These are phyloP conservation scores for Bambusicola thoracicus DNA, from an alignment of 2,113 vertebrate genomes.

Conservation along the genomic window DNA sequence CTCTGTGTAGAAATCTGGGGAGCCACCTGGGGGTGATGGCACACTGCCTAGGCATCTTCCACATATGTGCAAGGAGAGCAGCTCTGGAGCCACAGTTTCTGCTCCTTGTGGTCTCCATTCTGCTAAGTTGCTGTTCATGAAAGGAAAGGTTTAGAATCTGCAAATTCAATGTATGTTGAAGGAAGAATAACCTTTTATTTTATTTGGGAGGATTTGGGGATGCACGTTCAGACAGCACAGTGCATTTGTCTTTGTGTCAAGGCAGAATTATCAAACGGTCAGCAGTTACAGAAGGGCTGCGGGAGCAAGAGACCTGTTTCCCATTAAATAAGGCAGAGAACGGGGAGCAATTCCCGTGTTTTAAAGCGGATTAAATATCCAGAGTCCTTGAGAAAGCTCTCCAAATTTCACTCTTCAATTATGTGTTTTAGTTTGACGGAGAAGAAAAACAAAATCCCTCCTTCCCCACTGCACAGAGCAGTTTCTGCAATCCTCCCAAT, in stretches of 20 bases:
- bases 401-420: not conserved
- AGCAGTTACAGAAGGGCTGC: not conserved
- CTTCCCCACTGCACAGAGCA: not conserved
- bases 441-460: not conserved
- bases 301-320: not conserved
- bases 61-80: not conserved
- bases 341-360: not conserved
- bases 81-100: not conserved
- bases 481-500: not conserved
- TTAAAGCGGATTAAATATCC: not conserved
- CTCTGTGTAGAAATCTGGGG: not conserved
- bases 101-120: not conserved
- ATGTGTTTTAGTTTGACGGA: not conserved
- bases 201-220: not conserved
- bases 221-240: not conserved
- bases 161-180: not conserved
- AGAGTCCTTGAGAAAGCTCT: not conserved
- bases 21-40: not conserved
- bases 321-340: constrained; percentile 10
- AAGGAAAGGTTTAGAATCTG: not conserved
- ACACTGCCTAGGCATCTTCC: not conserved
- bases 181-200: not conserved
- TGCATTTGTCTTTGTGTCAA: not conserved
- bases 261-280: not conserved
- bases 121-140: not conserved